Conservation (phyloP, 92 coral and sea anemone genomes). For the Phymanthus crucifer region DNA sequence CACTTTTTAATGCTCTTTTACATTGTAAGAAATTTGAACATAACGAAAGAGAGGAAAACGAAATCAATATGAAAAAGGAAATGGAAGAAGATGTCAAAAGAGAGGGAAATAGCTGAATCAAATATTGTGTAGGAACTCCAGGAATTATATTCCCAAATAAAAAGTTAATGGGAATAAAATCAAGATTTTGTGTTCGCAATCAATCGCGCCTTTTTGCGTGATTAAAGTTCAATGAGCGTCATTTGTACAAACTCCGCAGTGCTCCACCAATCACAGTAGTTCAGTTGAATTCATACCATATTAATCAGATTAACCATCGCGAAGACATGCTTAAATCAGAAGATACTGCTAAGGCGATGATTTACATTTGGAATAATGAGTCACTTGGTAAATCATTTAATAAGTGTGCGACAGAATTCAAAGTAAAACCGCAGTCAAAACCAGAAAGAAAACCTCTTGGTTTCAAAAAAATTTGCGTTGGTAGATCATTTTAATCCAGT, state of each 20-base stretch:
- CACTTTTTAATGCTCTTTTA: no score
- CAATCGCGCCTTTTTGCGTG: no score
- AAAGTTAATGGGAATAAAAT: no score
- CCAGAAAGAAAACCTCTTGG: not conserved
- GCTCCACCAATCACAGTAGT: not conserved
- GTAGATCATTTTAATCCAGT: not conserved
- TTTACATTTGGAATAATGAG: not conserved
- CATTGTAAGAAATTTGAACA: no score
- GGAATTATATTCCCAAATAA: no score
- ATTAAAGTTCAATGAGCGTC: no score
- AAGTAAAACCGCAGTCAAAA: not conserved
- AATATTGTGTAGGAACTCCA: no score
- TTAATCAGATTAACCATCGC: not conserved
- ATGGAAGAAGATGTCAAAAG: no score
- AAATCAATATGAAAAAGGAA: no score
- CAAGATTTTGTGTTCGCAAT: no score
- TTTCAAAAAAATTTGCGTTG: not conserved
- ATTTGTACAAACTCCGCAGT: not conserved
- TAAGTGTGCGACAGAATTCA: not conserved
- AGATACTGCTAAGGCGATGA: not conserved
- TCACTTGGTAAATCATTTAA: not conserved
- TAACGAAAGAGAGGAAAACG: no score
- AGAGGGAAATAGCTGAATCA: no score
- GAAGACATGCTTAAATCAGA: not conserved
- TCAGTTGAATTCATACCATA: not conserved